Conservation (phyloP, 2,113 vertebrate species). For the Orycteropus afer region DNA sequence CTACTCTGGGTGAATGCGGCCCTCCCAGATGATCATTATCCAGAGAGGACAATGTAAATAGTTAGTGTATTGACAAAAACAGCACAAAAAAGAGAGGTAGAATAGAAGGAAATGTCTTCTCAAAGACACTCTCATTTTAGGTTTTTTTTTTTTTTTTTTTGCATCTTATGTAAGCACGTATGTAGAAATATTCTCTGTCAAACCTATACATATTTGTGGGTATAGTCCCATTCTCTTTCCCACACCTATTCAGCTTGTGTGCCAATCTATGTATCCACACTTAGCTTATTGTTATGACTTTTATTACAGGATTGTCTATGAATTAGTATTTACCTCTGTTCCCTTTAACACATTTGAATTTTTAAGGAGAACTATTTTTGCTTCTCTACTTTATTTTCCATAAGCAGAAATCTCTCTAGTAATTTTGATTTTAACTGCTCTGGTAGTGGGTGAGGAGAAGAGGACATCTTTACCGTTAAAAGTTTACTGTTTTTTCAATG, state of each 20-base stretch:
- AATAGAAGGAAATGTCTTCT: neutral
- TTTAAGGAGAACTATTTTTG: neutral
- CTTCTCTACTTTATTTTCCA: neutral
- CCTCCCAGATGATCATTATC: conserved; percentile 46
- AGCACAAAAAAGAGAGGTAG: neutral
- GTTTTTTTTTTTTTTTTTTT: too few species aligned
- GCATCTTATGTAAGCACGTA: too few species aligned
- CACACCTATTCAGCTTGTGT: too few species aligned
- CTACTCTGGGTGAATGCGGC: neutral
- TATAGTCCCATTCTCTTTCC: too few species aligned
- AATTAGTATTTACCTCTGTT: too few species aligned
- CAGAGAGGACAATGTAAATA: neutral
- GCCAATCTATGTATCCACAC: too few species aligned
- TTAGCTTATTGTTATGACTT: too few species aligned
- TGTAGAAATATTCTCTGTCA: too few species aligned
- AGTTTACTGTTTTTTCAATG: neutral
- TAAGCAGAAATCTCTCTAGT: neutral
- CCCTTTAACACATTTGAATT: too few species aligned
- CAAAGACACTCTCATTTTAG: neutral
- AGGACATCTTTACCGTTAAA: neutral
- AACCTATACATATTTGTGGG: too few species aligned
- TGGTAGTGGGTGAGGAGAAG: neutral
- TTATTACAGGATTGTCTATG: too few species aligned
- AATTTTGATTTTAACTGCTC: neutral
- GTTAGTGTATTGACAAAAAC: conserved; percentile 28